Percentiles rank a stretch among this genome's conserved stretches.
Conservation (phyloP, 1,140 invertebrate genomes). For the Cydia amplana region DNA sequence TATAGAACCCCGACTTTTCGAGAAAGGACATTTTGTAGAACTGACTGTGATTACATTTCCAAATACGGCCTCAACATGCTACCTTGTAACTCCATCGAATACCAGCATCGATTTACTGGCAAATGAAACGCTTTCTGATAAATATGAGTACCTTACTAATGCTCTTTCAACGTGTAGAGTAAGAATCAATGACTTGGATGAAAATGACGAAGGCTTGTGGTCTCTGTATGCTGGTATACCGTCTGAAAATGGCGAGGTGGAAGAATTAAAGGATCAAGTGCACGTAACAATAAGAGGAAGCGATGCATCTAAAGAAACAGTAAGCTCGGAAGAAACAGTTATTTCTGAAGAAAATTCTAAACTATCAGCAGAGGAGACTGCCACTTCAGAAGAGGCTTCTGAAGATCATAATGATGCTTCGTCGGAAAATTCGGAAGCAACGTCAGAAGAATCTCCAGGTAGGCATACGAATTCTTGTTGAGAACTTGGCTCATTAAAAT, state of each 20-base stretch:
- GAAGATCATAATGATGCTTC: not conserved
- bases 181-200: constrained; percentile 8
- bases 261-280: not conserved
- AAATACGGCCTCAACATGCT: not conserved
- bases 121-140: not conserved
- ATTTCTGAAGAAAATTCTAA: not conserved
- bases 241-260: not conserved
- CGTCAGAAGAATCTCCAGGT: not conserved
- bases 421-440: not conserved
- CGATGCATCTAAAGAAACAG: not conserved
- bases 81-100: constrained; percentile 3
- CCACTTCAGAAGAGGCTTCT: not conserved
- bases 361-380: not conserved
- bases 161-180: not conserved
- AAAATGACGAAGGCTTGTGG: constrained; percentile 11
- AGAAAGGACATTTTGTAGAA: constrained; percentile 6
- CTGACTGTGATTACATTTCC: not conserved
- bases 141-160: not conserved
- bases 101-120: not conserved
- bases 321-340: not conserved
- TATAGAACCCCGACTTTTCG: constrained; percentile 3
- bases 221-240: not conserved
- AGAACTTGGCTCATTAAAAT: not conserved
- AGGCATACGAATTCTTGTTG: not conserved
- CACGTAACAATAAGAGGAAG: not conserved